These are phyloP conservation scores for Sebastes iracundus DNA, from an alignment of 2,797 vertebrate species.

Conservation along the genomic window DNA sequence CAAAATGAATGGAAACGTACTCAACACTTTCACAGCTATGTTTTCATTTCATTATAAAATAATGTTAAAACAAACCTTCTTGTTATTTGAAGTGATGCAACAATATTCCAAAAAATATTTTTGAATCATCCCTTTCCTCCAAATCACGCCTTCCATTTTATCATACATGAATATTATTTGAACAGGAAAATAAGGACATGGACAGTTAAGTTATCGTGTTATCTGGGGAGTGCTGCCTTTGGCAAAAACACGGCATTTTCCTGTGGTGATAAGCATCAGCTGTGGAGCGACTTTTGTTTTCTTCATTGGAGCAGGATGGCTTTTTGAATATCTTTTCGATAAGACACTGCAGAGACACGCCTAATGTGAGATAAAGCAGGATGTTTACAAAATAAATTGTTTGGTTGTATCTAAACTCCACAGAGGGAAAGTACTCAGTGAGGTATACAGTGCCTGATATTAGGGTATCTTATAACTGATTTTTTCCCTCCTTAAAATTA, in stretches of 20 bases:
- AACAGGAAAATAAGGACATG: conserved; percentile 35
- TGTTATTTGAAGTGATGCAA: background rate
- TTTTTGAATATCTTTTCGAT: conserved; percentile 56
- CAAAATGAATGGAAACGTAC: background rate
- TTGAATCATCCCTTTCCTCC: background rate
- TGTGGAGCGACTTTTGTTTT: conserved; percentile 36
- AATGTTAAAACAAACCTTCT: background rate
- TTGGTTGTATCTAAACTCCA: background rate
- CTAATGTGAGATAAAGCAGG: conserved; percentile 55
- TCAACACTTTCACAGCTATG: background rate
- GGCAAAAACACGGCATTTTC: conserved; percentile 48
- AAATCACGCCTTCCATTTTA: background rate
- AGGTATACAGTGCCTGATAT: background rate
- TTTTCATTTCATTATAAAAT: background rate
- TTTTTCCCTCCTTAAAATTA: background rate
- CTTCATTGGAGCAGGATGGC: conserved; percentile 18
- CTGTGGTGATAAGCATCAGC: conserved; percentile 66
- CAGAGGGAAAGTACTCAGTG: background rate
- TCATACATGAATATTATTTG: conserved; percentile 10
- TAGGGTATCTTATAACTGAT: background rate
- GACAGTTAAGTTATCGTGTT: conserved; percentile 46
- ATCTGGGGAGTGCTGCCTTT: conserved; percentile 46
- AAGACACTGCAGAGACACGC: conserved; percentile 54
- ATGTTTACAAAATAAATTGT: conserved; percentile 23
- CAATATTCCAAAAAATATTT: background rate